These are phyloP conservation scores for Leptopilina myrica DNA, from an alignment of 2,888 invertebrate genomes.

Conservation along the genomic window DNA sequence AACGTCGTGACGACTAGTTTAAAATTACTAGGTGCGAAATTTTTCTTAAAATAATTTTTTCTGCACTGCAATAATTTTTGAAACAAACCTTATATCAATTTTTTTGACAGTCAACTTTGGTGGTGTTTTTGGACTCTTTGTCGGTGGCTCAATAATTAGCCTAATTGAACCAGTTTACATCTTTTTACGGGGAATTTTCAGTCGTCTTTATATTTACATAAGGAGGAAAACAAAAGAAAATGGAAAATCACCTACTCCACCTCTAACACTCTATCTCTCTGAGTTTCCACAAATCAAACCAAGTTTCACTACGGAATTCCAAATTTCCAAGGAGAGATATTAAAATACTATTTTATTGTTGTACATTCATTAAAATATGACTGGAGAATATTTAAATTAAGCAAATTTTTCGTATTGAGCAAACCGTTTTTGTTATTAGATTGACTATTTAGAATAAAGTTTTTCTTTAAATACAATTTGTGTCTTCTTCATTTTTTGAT, in stretches of 20 bases:
- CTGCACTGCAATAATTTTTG: too few species aligned
- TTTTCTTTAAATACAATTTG: too few species aligned
- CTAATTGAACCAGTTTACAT: conserved; percentile 74
- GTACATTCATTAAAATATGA: too few species aligned
- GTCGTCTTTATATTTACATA: not conserved
- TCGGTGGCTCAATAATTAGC: conserved; percentile 77
- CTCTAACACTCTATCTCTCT: not conserved
- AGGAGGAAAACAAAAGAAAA: not conserved
- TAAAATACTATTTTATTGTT: too few species aligned
- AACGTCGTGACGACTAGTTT: conserved; percentile 76
- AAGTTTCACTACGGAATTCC: not conserved
- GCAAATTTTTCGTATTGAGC: too few species aligned
- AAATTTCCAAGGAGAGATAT: too few species aligned
- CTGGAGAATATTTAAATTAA: too few species aligned
- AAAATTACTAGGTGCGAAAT: conserved; percentile 74
- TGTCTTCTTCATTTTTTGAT: too few species aligned
- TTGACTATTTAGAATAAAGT: too few species aligned
- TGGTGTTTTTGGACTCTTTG: conserved; percentile 76
- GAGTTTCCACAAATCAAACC: conserved; percentile 3
- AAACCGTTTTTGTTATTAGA: too few species aligned
- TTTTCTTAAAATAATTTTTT: too few species aligned
- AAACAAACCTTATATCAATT: conserved; percentile 11
- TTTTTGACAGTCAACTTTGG: conserved; percentile 74
- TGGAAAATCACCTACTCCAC: not conserved
- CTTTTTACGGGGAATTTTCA: not conserved